phyloP scores from a whole-genome alignment of 2,888 invertebrate species.

The Lingula anatina region DNA sequence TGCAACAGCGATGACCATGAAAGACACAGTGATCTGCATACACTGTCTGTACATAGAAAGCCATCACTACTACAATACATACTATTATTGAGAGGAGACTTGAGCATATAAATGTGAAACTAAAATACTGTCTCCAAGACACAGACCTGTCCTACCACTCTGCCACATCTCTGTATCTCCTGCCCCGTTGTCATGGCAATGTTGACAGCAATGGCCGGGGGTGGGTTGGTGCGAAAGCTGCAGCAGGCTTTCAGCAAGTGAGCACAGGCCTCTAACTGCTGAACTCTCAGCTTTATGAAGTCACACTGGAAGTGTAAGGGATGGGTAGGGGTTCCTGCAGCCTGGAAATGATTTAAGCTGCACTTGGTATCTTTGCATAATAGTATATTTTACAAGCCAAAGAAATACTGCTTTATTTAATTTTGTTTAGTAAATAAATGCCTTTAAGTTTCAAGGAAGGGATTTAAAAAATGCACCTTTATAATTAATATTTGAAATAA shows the following conservation, averaged over 20 bases:
- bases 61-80: too few species aligned
- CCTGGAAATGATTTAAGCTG: constrained; percentile 54
- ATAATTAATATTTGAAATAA: too few species aligned
- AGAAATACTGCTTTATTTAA: too few species aligned
- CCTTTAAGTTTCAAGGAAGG: too few species aligned
- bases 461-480: too few species aligned
- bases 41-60: too few species aligned
- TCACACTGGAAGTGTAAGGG: constrained; percentile 70
- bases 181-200: constrained; percentile 67
- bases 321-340: constrained; percentile 64
- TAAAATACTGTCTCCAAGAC: too few species aligned
- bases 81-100: too few species aligned
- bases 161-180: constrained; percentile 72
- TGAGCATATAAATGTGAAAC: too few species aligned
- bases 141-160: constrained; percentile 74
- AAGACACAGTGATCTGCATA: too few species aligned
- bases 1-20: too few species aligned
- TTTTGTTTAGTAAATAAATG: too few species aligned
- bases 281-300: constrained; percentile 70
- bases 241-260: constrained; percentile 67
- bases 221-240: constrained; percentile 81
- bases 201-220: constrained; percentile 83
- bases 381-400: background rate
- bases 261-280: constrained; percentile 65
- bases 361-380: background rate